Evolutionary conservation across 2,888 invertebrate genomes (phyloP), one percentile per base, ranked within the genome.

Genomic region (Apotomis capreana): DNA sequence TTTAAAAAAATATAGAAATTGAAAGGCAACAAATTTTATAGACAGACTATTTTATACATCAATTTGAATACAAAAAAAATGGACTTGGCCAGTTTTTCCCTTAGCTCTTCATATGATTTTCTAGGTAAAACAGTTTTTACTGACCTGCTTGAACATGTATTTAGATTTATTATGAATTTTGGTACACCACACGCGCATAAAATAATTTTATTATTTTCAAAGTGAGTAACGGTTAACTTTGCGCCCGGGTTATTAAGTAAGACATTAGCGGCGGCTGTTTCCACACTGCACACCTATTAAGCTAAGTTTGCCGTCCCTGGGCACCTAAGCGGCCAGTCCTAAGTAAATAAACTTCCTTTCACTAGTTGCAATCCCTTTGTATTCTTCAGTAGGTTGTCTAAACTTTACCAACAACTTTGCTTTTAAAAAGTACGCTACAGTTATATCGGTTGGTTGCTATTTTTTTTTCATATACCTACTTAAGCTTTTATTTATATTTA

Each of bases 281-380:
- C 60, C 49, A 13, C 55, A 55, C 54, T 60, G 54, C 49, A 13
- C 55, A 55, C 54, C 70, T 70, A 70, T 70, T 60, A 67, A 67
- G 70, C 65, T 26, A 60, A 70, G 70, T 70, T 65, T 65, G 37
- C 40, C 60, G 58, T 52, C 58, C 63, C 69, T 40, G 36, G 55
- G 37, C 70, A 46, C 55, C 65, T 61, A 65, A 49, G 70, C 65
- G 70, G 59, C 60, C 65, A 60, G 70, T 49, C 70, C 64, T 70
- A 61, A 70, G 70, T 67, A 70, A 70, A 70, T 60, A 54, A 70
- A 70, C 64, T 46, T 70, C 46, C 44, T 36, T n/a, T 10, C 26
- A 40, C 40, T 63, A 65, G 64, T 65, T 59, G 59, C 64, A 61
- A 44, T 68, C 44, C 54, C 44, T n/a, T 15, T 54, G 60, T 54